Base-by-base conservation (phyloP, 2,113 vertebrate species). In the Psephotus haematonotus region DNA sequence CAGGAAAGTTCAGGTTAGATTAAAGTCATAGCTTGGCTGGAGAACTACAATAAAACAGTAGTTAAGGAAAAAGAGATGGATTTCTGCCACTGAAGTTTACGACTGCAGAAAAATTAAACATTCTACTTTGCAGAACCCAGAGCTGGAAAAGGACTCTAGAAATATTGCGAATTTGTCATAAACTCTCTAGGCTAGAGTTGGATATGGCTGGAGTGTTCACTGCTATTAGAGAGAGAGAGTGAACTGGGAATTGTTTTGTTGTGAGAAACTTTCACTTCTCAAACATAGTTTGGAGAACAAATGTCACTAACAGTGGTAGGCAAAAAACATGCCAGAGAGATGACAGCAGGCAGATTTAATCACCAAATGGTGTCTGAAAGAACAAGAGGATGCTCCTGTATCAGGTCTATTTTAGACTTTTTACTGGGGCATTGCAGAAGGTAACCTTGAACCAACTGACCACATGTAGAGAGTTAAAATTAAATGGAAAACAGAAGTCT, bases 281-380 rank as follows among this genome's bases (percentile, higher is more conserved):
- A 86, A 82, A 57, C 62, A 41, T 13, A 52, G 74, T 76, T 92
- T 89, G 74, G 41, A 92, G 81, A 87, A 82, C 81, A 96, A 95
- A 96, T 95, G 91, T 78, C 11, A 17, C 81, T 95, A 93, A 91
- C 91, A 85, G 93, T 89, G 77, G 91, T 93, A 95, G 94, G 93
- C 62, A 67, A 55, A 93, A 95, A 44, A 17, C 43, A 47, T 13
- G 17, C 63, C 2, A 3, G 74, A 86, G 82, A 75, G 70, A 52
- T 10, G n/a, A 95, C 94, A 97, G 91, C 57, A 69, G 88, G 91
- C 78, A 82, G 77, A 89, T 87, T 92, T 79, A 78, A 55, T 91
- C 65, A 87, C 94, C 86, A 95, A 91, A 93, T 92, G 93, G 83
- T 31, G 57, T 57, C 86, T 79, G 57, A 71, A 87, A 87, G 33